These are phyloP conservation scores for Tipula lateralis DNA, from an alignment of 2,888 invertebrate genomes.

Conservation along the genomic window DNA sequence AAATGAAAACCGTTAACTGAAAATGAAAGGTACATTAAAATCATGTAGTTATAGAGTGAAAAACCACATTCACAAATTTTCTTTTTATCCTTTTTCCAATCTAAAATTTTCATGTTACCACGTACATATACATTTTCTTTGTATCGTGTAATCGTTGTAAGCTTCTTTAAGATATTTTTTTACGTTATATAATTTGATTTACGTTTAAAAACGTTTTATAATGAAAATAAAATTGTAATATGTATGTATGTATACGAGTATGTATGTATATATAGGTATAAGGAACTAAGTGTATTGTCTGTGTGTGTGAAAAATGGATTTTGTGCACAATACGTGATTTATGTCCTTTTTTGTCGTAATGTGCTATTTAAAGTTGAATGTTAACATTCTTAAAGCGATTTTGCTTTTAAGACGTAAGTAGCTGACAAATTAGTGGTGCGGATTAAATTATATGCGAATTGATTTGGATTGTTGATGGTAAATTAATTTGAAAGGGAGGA, in stretches of 20 bases:
- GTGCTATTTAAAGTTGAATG: neutral
- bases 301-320: neutral
- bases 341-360: neutral
- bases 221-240: neutral
- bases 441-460: no score
- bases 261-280: no score
- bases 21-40: neutral
- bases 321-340: neutral
- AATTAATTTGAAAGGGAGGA: no score
- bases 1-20: neutral
- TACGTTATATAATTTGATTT: neutral
- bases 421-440: neutral
- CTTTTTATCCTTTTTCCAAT: neutral
- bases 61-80: neutral
- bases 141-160: neutral
- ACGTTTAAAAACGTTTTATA: neutral
- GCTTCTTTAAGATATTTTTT: neutral
- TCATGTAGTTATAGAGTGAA: neutral
- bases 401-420: neutral
- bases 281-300: neutral
- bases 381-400: neutral
- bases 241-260: no score
- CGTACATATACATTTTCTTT: neutral
- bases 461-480: no score
- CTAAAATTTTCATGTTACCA: neutral